These are phyloP conservation scores for Pherbina coryleti DNA, from an alignment of 2,888 invertebrate genomes.

Conservation along the genomic window DNA sequence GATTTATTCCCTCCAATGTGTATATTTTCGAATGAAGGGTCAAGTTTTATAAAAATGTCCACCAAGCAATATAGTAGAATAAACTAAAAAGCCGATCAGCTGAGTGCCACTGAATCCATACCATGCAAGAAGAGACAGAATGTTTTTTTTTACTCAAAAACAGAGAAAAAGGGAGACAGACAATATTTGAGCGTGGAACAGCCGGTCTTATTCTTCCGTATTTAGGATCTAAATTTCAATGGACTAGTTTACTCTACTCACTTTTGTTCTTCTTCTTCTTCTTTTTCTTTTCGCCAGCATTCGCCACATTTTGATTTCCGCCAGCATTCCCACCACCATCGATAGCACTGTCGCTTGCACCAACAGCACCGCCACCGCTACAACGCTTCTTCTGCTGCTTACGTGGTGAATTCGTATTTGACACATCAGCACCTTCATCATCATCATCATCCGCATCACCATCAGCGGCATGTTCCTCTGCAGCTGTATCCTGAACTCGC, in stretches of 20 bases:
- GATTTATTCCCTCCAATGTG: no score
- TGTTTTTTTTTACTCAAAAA: no score
- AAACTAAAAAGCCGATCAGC: no score
- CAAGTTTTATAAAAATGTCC: no score
- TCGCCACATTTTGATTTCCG: neutral
- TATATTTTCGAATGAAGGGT: no score
- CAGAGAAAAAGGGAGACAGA: no score
- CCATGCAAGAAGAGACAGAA: no score
- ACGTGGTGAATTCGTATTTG: constrained; percentile 50
- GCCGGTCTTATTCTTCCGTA: no score
- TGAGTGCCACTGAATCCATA: no score
- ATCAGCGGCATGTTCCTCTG: constrained; percentile 52
- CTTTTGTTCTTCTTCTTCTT: constrained; percentile 66
- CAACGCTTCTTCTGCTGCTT: constrained; percentile 42
- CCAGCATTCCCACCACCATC: constrained; percentile 6
- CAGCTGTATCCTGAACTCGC: constrained; percentile 42
- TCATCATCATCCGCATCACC: constrained; percentile 55
- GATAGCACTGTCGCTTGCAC: neutral
- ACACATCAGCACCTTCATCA: constrained; percentile 48
- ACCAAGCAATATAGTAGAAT: no score
- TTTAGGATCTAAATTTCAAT: neutral
- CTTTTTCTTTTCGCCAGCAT: constrained; percentile 56
- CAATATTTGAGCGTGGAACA: no score
- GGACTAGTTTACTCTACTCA: constrained; percentile 49
- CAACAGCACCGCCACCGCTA: constrained; percentile 24